phyloP scores from a whole-genome alignment of 2,888 invertebrate genomes.

The Camponotus fellah region DNA sequence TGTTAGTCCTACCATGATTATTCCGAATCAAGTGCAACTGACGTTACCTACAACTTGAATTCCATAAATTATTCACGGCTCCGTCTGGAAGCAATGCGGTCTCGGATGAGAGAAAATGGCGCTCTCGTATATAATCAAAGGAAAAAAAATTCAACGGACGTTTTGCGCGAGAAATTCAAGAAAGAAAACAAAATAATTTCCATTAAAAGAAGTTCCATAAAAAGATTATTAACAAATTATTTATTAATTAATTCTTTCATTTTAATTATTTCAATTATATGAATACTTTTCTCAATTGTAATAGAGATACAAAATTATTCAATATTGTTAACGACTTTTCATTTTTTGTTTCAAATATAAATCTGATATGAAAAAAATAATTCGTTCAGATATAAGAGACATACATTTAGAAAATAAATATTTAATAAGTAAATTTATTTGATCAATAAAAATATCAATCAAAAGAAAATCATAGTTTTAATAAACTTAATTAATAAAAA shows the following conservation, averaged over 20 bases:
- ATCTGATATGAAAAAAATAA: neutral
- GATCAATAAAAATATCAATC: neutral
- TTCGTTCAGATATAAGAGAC: neutral
- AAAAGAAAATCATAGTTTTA: neutral
- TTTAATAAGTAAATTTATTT: neutral
- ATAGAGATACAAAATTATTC: neutral
- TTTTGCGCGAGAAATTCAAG: neutral
- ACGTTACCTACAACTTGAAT: neutral
- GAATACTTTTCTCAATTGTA: neutral
- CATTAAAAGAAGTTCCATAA: neutral
- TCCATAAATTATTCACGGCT: conserved; percentile 38
- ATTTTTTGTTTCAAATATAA: neutral
- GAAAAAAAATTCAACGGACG: neutral
- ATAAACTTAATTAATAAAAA: neutral
- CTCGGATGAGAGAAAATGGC: neutral
- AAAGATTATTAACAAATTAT: neutral
- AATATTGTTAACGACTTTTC: neutral
- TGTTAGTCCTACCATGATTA: neutral
- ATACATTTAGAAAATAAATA: neutral
- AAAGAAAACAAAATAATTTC: neutral
- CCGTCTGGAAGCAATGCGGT: neutral
- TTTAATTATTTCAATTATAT: neutral
- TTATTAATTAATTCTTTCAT: neutral
- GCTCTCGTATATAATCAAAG: conserved; percentile 10
- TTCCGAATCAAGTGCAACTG: conserved; percentile 1